Evolutionary conservation across 2,888 invertebrate species (phyloP).

Genomic region (Chrysina gloriosa): DNA sequence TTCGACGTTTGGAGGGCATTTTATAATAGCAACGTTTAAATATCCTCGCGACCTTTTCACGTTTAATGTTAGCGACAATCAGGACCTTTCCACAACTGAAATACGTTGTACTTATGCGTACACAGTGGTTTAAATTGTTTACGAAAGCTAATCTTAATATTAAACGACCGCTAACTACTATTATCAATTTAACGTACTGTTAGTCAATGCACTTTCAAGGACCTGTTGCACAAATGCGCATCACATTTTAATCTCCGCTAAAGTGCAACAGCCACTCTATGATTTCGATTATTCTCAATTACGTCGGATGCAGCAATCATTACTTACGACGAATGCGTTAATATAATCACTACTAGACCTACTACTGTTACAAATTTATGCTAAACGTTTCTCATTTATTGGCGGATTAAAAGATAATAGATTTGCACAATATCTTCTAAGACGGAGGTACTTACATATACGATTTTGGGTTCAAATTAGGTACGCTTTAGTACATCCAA

Average conservation of each 20-base stretch:
- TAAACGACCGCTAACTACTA: slow-evolving; percentile 1
- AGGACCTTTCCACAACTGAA: neutral
- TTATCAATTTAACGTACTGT: slow-evolving; percentile 23
- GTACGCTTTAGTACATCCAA: no score
- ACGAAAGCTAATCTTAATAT: slow-evolving; percentile 13
- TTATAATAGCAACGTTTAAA: no score
- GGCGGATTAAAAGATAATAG: neutral
- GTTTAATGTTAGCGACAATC: neutral
- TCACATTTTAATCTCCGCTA: slow-evolving; percentile 22
- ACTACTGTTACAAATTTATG: no score
- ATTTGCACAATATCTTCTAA: no score
- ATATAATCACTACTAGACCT: slow-evolving; percentile 20
- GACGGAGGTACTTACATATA: no score
- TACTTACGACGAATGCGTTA: slow-evolving; percentile 12
- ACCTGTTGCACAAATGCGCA: slow-evolving; percentile 28
- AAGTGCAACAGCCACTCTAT: slow-evolving; percentile 28
- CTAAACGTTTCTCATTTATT: neutral
- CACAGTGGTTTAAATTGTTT: neutral
- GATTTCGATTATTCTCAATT: slow-evolving; percentile 25
- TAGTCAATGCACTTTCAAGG: slow-evolving; percentile 28
- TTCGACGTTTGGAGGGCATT: no score
- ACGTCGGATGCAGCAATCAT: slow-evolving; percentile 6
- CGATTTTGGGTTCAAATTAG: no score
- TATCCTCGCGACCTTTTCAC: neutral
- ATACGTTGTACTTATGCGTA: neutral